A percentile compares a stretch with the other conserved stretches of the same genome.
phyloP scores from a whole-genome alignment of 2,797 vertebrate genomes.

The Myotis vivesi region DNA sequence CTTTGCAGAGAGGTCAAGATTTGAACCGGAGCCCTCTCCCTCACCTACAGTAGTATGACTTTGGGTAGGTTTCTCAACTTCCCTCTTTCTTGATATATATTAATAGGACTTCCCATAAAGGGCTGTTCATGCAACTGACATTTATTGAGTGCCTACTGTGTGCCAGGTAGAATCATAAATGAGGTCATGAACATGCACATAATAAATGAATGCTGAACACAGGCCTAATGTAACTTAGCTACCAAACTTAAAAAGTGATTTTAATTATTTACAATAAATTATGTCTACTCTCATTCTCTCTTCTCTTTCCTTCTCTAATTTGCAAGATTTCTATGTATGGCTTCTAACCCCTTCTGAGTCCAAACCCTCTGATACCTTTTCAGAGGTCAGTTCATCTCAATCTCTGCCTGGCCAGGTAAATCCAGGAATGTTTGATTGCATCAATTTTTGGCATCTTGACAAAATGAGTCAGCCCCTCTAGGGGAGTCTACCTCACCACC shows the following conservation, averaged over 20 bases:
- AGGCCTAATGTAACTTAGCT: not conserved
- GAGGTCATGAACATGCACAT: not conserved
- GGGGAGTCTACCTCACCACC: conserved; percentile 18
- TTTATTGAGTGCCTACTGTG: not conserved
- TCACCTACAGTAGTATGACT: not conserved
- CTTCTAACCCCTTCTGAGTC: not conserved
- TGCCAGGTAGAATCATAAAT: not conserved
- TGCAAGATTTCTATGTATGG: not conserved
- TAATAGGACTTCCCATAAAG: not conserved
- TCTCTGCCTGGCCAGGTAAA: not conserved
- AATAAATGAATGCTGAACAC: not conserved
- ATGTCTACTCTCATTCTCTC: not conserved
- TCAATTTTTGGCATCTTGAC: conserved; percentile 28
- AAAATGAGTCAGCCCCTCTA: conserved; percentile 45
- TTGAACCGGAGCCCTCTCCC: not conserved
- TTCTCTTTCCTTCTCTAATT: not conserved
- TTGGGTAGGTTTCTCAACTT: not conserved
- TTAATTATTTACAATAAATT: not conserved
- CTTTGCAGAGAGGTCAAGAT: not conserved
- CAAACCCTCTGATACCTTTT: not conserved
- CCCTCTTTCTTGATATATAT: no score
- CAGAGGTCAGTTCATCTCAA: not conserved
- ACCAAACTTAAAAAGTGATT: not conserved
- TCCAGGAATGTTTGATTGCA: conserved; percentile 13
- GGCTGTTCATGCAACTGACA: not conserved